phyloP scores from a whole-genome alignment of 2,888 invertebrate species.

The Ischnus inquisitorius region DNA sequence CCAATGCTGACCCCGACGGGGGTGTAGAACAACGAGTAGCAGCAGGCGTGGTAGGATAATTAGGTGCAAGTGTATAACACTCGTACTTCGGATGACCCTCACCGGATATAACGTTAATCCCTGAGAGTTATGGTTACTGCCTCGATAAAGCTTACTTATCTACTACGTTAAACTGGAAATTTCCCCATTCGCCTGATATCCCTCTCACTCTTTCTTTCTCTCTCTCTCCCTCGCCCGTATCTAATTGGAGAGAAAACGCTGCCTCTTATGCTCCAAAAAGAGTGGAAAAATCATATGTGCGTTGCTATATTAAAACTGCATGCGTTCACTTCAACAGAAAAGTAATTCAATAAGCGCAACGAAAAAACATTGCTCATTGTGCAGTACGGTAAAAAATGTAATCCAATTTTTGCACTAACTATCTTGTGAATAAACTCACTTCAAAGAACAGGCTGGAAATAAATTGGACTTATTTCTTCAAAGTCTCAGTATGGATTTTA shows the following conservation, averaged over 20 bases:
- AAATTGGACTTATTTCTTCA: too few species aligned
- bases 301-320: background rate
- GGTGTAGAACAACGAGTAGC: conserved; percentile 31
- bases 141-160: conserved; percentile 69
- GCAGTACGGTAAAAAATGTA: too few species aligned
- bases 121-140: conserved; percentile 65
- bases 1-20: conserved; percentile 17
- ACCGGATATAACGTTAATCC: conserved; percentile 64
- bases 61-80: conserved; percentile 64
- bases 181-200: conserved; percentile 53
- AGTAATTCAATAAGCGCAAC: background rate
- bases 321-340: background rate
- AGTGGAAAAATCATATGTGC: background rate
- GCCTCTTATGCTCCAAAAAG: background rate
- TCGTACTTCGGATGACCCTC: conserved; percentile 57
- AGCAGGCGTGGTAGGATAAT: conserved; percentile 56
- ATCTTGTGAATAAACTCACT: too few species aligned
- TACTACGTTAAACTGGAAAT: conserved; percentile 68
- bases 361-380: too few species aligned
- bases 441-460: too few species aligned
- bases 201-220: conserved; percentile 6
- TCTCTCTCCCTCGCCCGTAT: conserved; percentile 39
- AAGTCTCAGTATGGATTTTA: too few species aligned
- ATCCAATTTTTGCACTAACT: too few species aligned
- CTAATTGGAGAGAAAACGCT: conserved; percentile 10